A percentile compares a stretch with the other conserved stretches of the same genome.
Evolutionary conservation across 53 echinoderm and acorn worm genomes (phyloP).

Genomic region (Apostichopus leukothele): DNA sequence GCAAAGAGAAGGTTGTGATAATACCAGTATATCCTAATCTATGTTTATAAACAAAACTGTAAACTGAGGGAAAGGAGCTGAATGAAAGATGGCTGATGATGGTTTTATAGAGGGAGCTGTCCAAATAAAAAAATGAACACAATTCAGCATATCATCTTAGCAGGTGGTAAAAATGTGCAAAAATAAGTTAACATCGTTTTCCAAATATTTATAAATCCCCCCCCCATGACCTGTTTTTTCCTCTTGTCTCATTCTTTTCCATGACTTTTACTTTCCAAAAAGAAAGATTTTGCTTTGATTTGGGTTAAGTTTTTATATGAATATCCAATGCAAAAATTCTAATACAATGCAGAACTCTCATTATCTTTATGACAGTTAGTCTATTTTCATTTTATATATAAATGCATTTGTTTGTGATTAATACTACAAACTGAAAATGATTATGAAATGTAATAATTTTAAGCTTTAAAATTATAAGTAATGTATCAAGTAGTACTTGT

Average conservation of each 20-base stretch:
- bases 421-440: too few relatives aligned
- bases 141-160: not conserved
- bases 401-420: too few relatives aligned
- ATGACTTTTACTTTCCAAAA: not conserved
- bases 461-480: too few relatives aligned
- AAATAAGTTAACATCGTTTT: not conserved
- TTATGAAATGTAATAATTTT: too few relatives aligned
- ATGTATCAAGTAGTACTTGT: too few relatives aligned
- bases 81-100: not conserved
- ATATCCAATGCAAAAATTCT: too few relatives aligned
- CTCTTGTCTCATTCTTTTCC: not conserved
- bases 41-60: not conserved
- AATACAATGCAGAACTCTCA: too few relatives aligned
- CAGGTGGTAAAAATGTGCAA: not conserved
- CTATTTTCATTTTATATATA: too few relatives aligned
- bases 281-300: too few relatives aligned
- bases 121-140: not conserved
- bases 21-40: not conserved
- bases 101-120: conserved; percentile 2
- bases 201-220: not conserved
- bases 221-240: not conserved
- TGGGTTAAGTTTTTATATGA: too few relatives aligned
- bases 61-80: not conserved
- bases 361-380: too few relatives aligned
- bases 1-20: not conserved